phyloP scores from a whole-genome alignment of 2,797 vertebrate genomes.

The Allobates femoralis region DNA sequence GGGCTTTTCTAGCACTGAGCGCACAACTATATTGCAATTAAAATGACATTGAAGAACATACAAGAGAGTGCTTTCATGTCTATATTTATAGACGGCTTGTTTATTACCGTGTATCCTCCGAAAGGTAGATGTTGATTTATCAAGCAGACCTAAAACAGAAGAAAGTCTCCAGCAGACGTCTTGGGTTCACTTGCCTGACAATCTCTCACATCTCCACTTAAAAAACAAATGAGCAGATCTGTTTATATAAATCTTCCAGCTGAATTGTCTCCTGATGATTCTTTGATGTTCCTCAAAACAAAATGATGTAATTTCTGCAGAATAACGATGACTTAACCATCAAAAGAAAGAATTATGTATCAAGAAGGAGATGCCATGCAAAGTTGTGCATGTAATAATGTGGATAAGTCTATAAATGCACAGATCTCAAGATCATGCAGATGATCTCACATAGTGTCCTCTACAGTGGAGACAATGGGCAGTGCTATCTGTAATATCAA shows the following conservation, averaged over 20 bases:
- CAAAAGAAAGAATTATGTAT: background rate
- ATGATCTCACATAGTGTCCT: too few relatives aligned
- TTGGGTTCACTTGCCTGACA: background rate
- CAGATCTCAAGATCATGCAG: background rate
- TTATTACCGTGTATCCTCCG: background rate
- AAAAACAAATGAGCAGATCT: slow-evolving; percentile 10
- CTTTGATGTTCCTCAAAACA: slow-evolving; percentile 17
- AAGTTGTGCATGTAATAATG: background rate
- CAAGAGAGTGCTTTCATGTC: background rate
- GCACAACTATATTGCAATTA: background rate
- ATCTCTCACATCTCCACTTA: background rate
- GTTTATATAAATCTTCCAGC: background rate
- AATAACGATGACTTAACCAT: background rate
- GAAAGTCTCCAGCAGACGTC: background rate
- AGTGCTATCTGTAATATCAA: background rate
- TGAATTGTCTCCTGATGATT: background rate
- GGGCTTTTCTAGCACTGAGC: background rate
- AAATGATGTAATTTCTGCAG: slow-evolving; percentile 24
- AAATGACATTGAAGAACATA: background rate
- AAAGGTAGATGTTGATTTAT: slow-evolving; percentile 18
- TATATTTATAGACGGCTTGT: background rate
- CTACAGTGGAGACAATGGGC: background rate
- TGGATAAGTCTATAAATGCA: background rate
- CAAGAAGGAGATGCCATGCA: background rate
- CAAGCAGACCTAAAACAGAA: background rate